Evolutionary conservation across 1,140 invertebrate species (phyloP).

Genomic region (Listronotus bonariensis): DNA sequence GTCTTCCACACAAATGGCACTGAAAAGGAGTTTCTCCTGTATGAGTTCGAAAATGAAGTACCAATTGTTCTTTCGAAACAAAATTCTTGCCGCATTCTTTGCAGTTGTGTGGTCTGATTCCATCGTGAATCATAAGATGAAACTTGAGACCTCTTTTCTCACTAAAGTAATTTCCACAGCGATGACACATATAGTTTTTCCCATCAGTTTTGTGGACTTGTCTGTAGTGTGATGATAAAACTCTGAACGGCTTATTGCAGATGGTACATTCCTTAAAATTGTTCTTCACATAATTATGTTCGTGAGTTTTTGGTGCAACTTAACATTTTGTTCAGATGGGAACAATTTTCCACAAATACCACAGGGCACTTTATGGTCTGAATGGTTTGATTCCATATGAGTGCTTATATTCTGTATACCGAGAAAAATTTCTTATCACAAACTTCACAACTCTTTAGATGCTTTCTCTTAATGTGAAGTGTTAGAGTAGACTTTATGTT

Average conservation of each 20-base stretch:
- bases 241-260: slow-evolving; percentile 4
- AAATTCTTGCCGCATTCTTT: not conserved
- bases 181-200: not conserved
- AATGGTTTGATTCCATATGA: slow-evolving; percentile 6
- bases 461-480: too few species aligned
- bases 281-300: not conserved
- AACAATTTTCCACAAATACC: slow-evolving; percentile 35
- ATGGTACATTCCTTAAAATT: slow-evolving; percentile 5
- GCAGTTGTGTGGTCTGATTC: not conserved
- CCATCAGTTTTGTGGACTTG: not conserved
- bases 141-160: not conserved
- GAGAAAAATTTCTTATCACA: slow-evolving; percentile 3
- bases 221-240: not conserved
- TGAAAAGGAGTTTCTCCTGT: not conserved
- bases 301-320: slow-evolving; percentile 3
- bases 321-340: slow-evolving; percentile 13
- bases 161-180: not conserved
- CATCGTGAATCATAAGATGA: not conserved
- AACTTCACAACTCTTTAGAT: not conserved
- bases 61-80: not conserved
- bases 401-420: not conserved
- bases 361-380: not conserved
- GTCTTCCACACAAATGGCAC: not conserved
- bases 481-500: too few species aligned
- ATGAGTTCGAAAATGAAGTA: not conserved